Evolutionary conservation across 1,140 invertebrate genomes (phyloP).

Genomic region (Heliconius himera): DNA sequence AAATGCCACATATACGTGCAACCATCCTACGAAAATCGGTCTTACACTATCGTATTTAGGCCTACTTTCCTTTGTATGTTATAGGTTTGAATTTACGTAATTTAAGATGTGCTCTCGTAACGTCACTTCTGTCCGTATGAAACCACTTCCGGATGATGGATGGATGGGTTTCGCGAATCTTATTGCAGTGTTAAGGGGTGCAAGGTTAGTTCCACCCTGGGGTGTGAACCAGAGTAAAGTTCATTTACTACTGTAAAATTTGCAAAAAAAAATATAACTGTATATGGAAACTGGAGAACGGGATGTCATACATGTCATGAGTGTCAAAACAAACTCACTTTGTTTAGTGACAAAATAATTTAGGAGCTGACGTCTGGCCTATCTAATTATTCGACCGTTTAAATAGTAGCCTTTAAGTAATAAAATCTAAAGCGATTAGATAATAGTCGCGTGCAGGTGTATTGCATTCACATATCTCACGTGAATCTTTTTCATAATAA

Average conservation of each 20-base stretch:
- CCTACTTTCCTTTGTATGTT: constrained; percentile 42
- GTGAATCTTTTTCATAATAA: neutral
- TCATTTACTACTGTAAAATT: neutral
- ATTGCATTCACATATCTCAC: neutral
- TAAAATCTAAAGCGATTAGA: neutral
- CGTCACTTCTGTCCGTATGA: constrained; percentile 54
- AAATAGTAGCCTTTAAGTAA: neutral
- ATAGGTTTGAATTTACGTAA: constrained; percentile 63
- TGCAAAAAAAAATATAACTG: no score
- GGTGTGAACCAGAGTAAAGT: neutral
- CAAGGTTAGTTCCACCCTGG: constrained; percentile 57
- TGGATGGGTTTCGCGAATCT: constrained; percentile 52
- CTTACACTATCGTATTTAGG: constrained; percentile 54
- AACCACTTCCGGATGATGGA: constrained; percentile 70
- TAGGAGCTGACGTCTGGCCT: no score
- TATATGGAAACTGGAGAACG: no score
- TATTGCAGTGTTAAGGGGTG: constrained; percentile 48
- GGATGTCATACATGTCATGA: no score
- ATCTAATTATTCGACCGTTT: neutral
- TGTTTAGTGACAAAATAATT: no score
- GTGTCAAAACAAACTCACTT: no score
- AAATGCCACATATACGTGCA: constrained; percentile 53
- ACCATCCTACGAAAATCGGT: constrained; percentile 53
- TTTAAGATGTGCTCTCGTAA: constrained; percentile 72
- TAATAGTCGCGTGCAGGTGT: neutral